Evolutionary conservation across 2,888 invertebrate genomes (phyloP), one percentile per base, ranked within the genome.

Genomic region (Zygothrica quintamaculata): DNA sequence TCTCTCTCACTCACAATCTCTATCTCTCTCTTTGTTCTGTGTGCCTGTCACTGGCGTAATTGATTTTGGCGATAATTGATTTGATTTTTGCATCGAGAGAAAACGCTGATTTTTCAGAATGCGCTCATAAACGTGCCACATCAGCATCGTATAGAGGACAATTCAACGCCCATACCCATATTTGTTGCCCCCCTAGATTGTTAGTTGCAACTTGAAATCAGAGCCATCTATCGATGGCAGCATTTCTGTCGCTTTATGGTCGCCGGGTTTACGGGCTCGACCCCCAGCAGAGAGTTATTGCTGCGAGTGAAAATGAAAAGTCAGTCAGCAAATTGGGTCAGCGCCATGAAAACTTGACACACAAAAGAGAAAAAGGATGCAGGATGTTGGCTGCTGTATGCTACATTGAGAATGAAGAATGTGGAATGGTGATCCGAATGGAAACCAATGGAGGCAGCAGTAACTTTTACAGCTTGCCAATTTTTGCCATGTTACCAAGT

Each of bases 31-130:
- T 47, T 52, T 50, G n/a, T n/a, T n/a, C n/a, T n/a, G n/a, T n/a
- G n/a, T n/a, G n/a, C n/a, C 22, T 53, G 59, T 74, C 67, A 61
- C 44, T 40, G 60, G 39, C 44, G 68, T 80, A 80, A 79, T 84
- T 79, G 77, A 84, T 79, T 79, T 81, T 74, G 67, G 65, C 73
- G 69, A 75, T 84, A 80, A 84, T 81, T 84, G 82, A 80, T 84
- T 80, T 77, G 75, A 69, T 75, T 77, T 58, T 62, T 53, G 57
- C 40, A 68, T 57, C 39, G 47, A 44, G 74, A 64, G 71, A 84
- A 84, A 84, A 60, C 73, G 80, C 77, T 74, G 77, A 71, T 81
- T 78, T 77, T 74, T 78, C 75, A 81, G 55, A 74, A 59, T 48
- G 61, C 62, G 47, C 62, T 51, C 60, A 57, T 73, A 76, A 76